A percentile compares a stretch with the other conserved stretches of the same genome.
phyloP scores from a whole-genome alignment of 2,113 vertebrate species.

The Benitochromis conjunctus region DNA sequence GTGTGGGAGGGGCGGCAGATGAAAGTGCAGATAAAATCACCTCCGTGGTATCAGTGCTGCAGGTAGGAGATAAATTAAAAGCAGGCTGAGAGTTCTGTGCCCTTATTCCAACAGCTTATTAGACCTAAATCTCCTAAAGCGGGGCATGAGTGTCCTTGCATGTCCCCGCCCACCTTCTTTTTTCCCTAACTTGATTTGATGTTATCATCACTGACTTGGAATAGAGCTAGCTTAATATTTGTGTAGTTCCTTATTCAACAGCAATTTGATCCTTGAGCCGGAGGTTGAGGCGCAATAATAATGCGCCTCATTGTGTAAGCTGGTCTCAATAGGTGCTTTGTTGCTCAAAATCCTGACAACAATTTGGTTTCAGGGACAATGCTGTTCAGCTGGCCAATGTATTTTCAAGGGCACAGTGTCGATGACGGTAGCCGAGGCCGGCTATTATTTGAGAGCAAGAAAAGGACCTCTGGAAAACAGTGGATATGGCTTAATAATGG shows the following conservation, averaged over 20 bases:
- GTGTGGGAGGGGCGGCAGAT: neutral
- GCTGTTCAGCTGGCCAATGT: slow-evolving; percentile 12
- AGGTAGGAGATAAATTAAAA: slow-evolving; percentile 35
- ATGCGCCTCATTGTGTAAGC: slow-evolving; percentile 28
- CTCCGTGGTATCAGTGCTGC: slow-evolving; percentile 21
- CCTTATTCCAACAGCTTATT: slow-evolving; percentile 10
- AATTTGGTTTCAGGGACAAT: slow-evolving; percentile 9
- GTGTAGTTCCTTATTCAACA: slow-evolving; percentile 24
- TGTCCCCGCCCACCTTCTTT: neutral
- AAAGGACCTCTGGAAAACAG: slow-evolving; percentile 26
- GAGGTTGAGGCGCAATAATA: slow-evolving; percentile 10
- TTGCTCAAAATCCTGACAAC: slow-evolving; percentile 18
- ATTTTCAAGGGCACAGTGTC: slow-evolving; percentile 42
- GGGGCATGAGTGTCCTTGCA: slow-evolving; percentile 46
- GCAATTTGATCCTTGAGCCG: slow-evolving; percentile 47
- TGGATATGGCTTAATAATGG: slow-evolving; percentile 19
- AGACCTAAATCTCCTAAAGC: slow-evolving; percentile 17
- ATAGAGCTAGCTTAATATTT: slow-evolving; percentile 28
- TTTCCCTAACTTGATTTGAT: slow-evolving; percentile 14
- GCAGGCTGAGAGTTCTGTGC: neutral
- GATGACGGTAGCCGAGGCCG: neutral
- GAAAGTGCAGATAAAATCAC: slow-evolving; percentile 34
- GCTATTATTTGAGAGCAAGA: slow-evolving; percentile 5
- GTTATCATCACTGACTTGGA: slow-evolving; percentile 36
- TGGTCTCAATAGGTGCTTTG: slow-evolving; percentile 38